Base-by-base conservation (phyloP, 1,140 invertebrate genomes). In the Ostrea edulis region DNA sequence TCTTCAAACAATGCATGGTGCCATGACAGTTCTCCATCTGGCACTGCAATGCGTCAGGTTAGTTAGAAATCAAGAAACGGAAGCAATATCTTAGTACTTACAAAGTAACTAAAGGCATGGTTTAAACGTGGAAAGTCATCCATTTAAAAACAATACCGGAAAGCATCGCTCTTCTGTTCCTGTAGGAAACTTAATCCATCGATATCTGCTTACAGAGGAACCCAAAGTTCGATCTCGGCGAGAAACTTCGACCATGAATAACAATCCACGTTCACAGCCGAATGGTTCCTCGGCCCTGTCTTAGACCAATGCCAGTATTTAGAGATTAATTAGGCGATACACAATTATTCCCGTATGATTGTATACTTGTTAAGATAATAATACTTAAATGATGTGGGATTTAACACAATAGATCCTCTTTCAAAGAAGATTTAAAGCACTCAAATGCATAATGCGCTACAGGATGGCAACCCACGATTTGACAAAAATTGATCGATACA, bases 51-150 rank as follows among this genome's bases (percentile, higher is more conserved):
- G 5, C 35, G 35, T 44, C 35, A 44, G 1, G 5, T 44, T 44
- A 44, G 35, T 2, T 5, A 44, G 2, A 44, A 44, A 12, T 62
- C 55, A 62, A 62, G 14, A 62, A 62, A n/a, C 20, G 55, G 14
- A 8, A n/a, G n/a, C 55, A 62, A 20, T n/a, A 29, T 11, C 22
- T 3, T 17, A 62, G 55, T 62, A 77, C 68, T 77, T 77, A 77
- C 68, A 77, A 77, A 77, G 68, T 77, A 25, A 77, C 68, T 4
- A 77, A 25, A 14, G 68, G 68, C 68, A 77, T 77, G 68, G 68
- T 77, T 77, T 77, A 77, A 9, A 77, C 25, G 11, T 77, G 25
- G 68, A 77, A 77, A 77, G 68, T 77, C 68, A 11, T 77, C 68
- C 68, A 77, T 77, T 77, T 77, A 77, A 77, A 77, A 35, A 22